phyloP scores from a whole-genome alignment of 2,113 vertebrate genomes.

The Perca fluviatilis region DNA sequence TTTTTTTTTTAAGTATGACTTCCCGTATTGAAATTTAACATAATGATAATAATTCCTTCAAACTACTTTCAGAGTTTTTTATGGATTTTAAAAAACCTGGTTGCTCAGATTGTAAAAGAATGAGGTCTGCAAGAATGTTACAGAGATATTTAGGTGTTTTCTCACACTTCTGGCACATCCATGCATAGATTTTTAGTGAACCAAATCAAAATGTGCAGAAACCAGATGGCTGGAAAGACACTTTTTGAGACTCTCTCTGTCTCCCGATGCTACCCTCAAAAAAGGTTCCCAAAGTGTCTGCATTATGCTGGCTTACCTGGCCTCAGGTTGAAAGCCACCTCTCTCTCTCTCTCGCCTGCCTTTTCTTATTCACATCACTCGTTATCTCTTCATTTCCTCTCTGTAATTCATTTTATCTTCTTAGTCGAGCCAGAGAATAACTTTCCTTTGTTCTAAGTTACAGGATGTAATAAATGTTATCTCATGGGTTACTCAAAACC shows the following conservation, averaged over 20 bases:
- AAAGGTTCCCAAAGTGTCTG: slow-evolving; percentile 22
- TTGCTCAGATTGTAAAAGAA: too few species aligned
- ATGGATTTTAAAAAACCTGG: not conserved
- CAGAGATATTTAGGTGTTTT: not conserved
- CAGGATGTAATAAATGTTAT: not conserved
- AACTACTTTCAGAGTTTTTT: too few species aligned
- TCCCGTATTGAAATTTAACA: accelerated
- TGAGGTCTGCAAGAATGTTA: not conserved
- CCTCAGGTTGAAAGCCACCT: slow-evolving; percentile 45
- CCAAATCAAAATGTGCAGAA: slow-evolving; percentile 3
- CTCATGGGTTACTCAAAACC: not conserved
- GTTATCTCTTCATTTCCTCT: slow-evolving; percentile 13
- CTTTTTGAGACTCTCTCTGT: not conserved
- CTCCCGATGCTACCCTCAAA: not conserved
- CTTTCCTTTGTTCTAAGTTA: slow-evolving; percentile 28
- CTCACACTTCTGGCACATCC: not conserved
- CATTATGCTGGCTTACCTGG: slow-evolving; percentile 39
- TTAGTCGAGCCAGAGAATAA: slow-evolving; percentile 8
- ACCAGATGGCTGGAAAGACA: not conserved
- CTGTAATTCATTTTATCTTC: slow-evolving; percentile 9
- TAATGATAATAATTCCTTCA: not conserved
- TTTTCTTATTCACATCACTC: slow-evolving; percentile 31
- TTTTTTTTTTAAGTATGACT: not conserved
- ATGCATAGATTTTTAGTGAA: not conserved
- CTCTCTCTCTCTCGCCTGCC: not conserved